Conservation (phyloP, 2,888 invertebrate genomes). For the Acheta domesticus region DNA sequence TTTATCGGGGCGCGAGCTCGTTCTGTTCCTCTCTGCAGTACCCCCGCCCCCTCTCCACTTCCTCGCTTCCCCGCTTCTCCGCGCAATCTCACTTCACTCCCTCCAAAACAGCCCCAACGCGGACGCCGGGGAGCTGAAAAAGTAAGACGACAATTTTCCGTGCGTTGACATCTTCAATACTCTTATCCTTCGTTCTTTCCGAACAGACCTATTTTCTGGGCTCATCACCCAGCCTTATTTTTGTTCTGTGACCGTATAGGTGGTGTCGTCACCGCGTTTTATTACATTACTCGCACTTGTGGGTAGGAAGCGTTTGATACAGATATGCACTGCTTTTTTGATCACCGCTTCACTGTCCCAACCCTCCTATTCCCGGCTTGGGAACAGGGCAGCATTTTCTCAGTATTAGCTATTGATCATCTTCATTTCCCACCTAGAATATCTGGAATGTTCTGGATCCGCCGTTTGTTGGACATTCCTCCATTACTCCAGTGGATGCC, state of each 20-base stretch:
- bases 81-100: neutral
- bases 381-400: neutral
- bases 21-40: neutral
- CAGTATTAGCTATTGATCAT: too few species aligned
- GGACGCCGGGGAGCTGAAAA: neutral
- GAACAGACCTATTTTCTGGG: neutral
- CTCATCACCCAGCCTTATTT: too few species aligned
- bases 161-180: neutral
- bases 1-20: too few species aligned
- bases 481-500: too few species aligned
- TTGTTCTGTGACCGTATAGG: too few species aligned
- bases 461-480: too few species aligned
- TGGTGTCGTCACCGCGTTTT: too few species aligned
- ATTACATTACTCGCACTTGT: neutral
- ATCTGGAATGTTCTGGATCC: too few species aligned
- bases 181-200: neutral
- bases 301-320: neutral
- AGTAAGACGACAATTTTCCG: neutral
- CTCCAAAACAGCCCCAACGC: neutral
- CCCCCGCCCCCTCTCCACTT: neutral
- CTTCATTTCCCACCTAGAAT: too few species aligned
- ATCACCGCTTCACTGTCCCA: neutral
- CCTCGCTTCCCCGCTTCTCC: neutral
- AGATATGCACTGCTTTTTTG: neutral
- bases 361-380: neutral